Evolutionary conservation across 2,113 vertebrate genomes (phyloP).

Genomic region (Procavia capensis): DNA sequence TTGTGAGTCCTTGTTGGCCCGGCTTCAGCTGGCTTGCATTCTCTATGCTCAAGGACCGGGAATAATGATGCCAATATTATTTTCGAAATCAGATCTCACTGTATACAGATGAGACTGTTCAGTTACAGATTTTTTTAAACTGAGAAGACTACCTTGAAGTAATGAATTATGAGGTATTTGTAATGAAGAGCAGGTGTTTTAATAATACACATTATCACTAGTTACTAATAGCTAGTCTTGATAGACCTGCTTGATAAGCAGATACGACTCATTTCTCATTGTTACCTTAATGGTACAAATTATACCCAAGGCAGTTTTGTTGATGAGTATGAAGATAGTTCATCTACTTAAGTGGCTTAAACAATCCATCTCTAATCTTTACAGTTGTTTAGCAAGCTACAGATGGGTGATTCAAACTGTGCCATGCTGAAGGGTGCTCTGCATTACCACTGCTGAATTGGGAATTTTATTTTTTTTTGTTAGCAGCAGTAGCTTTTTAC

Average conservation of each 20-base stretch:
- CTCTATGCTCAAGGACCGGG: too few relatives aligned
- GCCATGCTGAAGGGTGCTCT: not conserved
- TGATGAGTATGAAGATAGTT: not conserved
- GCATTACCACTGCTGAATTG: not conserved
- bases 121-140: too few relatives aligned
- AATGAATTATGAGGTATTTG: not conserved
- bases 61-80: too few relatives aligned
- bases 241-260: not conserved
- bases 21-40: too few relatives aligned
- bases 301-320: not conserved
- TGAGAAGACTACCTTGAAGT: not conserved
- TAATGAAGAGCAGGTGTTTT: not conserved
- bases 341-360: not conserved
- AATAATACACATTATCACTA: not conserved
- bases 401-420: not conserved
- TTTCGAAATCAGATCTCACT: too few relatives aligned
- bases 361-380: not conserved
- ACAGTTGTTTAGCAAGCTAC: not conserved
- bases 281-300: not conserved
- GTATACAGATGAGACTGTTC: fast-evolving
- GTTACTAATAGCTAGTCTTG: not conserved
- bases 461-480: not conserved
- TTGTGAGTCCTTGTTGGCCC: too few relatives aligned
- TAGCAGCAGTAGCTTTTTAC: not conserved
- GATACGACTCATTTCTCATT: not conserved